Base-by-base conservation (phyloP, 2,888 invertebrate genomes). In the Tipula lateralis region DNA sequence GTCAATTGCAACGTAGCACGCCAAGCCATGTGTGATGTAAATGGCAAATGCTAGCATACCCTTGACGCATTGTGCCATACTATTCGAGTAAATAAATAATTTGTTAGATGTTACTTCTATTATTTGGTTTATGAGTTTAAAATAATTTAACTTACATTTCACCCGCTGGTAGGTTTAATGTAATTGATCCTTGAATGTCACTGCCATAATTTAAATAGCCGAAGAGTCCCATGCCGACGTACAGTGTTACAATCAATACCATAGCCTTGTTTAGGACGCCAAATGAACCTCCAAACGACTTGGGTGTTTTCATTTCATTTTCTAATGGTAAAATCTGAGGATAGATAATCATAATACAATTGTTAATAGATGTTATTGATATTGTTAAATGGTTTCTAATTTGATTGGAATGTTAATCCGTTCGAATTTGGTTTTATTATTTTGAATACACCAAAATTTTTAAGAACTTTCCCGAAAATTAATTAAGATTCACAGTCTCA, bases 1-100 rank as follows among this genome's bases (percentile, higher is more conserved):
- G 88, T 96, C 96, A 87, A 98, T 95, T 6, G 99, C 98, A 1
- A 99, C 99, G 90, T 98, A 99, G 90, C 97, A 96, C 88, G 98
- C 98, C 39, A 99, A 91, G 0, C 96, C 96, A 89, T 99, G 99
- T 0, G 98, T 96, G 84, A 98, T 94, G 90, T 95, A 97, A 87
- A 99, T 97, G 0, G 96, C 94, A 86, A 95, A 90, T 0, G 96
- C 95, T 83, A 96, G 89, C 87, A 95, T 92, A 16, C 94, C 91
- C 88, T 95, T 94, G 0, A 95, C 95, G 16, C 93, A 91, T 88
- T 94, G 94, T 0, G 94, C 95, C 84, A 94, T 90, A 7, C 95
- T 95, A 89, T 12, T n/a, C n/a, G n/a, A n/a, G n/a, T 12, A 36
- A 34, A 34, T 7, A 36, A 36, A n/a, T n/a, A 2, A 36, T 9